Conservation (phyloP, 2,888 invertebrate genomes). For the Alentia gelatinosa region DNA sequence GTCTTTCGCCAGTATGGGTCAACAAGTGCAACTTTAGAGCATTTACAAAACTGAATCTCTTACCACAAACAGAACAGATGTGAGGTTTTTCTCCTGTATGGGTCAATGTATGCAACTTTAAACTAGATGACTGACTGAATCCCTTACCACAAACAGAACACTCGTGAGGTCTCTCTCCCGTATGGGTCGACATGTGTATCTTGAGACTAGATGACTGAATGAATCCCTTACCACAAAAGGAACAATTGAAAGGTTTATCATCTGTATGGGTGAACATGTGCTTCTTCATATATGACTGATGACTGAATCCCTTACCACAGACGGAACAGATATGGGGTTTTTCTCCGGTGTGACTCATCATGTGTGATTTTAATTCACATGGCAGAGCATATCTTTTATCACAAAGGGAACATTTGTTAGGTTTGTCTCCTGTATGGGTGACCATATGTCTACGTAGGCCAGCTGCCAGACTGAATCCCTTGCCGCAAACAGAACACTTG, state of each 20-base stretch:
- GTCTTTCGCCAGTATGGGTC: not conserved
- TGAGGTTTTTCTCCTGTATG: constrained; percentile 6
- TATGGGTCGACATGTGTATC: not conserved
- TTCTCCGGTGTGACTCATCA: constrained; percentile 20
- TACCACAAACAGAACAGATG: not conserved
- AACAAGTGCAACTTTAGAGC: not conserved
- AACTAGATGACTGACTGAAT: not conserved
- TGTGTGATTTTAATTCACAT: not conserved
- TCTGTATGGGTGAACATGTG: not conserved
- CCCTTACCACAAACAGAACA: constrained; percentile 9
- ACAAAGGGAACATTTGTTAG: not conserved
- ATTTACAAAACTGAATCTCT: not conserved
- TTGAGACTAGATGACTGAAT: not conserved
- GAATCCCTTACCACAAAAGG: constrained; percentile 7
- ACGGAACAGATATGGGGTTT: not conserved
- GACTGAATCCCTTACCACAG: not conserved
- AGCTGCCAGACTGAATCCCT: not conserved
- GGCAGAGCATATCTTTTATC: not conserved
- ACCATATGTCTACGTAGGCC: not conserved
- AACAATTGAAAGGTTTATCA: not conserved
- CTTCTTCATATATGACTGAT: not conserved
- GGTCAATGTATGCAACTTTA: not conserved
- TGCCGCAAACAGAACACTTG: not conserved
- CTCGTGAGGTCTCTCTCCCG: not conserved
- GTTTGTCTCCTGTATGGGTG: not conserved